Evolutionary conservation across 2,888 invertebrate species (phyloP), one percentile per base, ranked within the genome.

Genomic region (Trichogramma evanescens): DNA sequence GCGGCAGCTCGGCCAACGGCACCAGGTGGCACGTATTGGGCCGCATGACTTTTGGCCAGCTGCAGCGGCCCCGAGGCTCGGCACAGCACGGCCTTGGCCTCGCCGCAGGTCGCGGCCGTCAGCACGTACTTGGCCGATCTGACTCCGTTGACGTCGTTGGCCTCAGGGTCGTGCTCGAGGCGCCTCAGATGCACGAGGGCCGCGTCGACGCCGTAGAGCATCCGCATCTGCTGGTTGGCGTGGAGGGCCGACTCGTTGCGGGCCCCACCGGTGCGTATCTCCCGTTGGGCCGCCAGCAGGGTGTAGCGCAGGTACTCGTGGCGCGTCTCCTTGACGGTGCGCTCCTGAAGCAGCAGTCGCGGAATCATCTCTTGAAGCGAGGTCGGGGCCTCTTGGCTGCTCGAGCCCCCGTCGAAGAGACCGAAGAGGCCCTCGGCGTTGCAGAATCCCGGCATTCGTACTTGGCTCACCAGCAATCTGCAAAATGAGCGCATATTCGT

Each of bases 271-370:
- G 89, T 87, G 70, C 86, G 87, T 42, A 90, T 77, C 68, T 90
- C 89, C 55, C 89, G 83, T 70, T 91, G 91, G 1, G 91, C 88
- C 13, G 91, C 86, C 6, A 93, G 79, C 65, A 93, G 82, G 0
- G 91, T 90, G 74, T 91, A 91, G 72, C 91, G 92, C 83, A 93
- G 85, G 68, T 92, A 93, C 70, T 92, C 91, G 58, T 83, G 83
- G 0, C 87, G 85, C 0, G 89, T 90, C 76, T 91, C 91, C 73
- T 89, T 89, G 4, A 90, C 86, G 0, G 90, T 88, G 66, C 88
- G 83, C 77, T 93, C 91, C 77, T 92, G 91, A 13, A 90, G 79
- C 26, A 92, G 78, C 39, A 92, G 83, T n/a, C 89, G 86, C 0
- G 92, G 92, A 63, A 91, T 84, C 63, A 87, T 83, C 67, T 88